phyloP scores from a whole-genome alignment of 2,797 vertebrate species.

The Coreius guichenoti region DNA sequence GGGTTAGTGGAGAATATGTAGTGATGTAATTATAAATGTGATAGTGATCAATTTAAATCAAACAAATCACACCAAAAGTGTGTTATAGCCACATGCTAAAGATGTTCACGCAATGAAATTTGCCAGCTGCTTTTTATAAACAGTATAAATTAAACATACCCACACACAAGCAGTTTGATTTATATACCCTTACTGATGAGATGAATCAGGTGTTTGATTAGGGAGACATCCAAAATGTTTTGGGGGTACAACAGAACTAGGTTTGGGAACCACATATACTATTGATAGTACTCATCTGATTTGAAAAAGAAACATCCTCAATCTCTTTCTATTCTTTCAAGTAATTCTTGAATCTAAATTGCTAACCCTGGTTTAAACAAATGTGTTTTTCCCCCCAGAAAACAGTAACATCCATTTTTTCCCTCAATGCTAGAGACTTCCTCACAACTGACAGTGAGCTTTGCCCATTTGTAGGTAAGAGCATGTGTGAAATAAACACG shows the following conservation, averaged over 20 bases:
- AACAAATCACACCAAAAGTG: not conserved
- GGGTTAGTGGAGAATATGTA: not conserved
- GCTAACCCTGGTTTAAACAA: not conserved
- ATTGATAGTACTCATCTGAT: not conserved
- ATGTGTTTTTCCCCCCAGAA: not conserved
- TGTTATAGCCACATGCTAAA: not conserved
- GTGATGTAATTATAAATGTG: not conserved
- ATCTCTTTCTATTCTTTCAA: not conserved
- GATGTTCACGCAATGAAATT: conserved; percentile 1
- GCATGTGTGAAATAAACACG: not conserved
- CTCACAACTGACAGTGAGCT: not conserved
- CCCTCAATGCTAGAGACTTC: not conserved
- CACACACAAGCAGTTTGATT: not conserved
- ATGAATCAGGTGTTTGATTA: too few species aligned
- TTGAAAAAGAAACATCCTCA: not conserved
- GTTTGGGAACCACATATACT: not conserved
- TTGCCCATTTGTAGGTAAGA: not conserved
- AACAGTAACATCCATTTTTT: not conserved
- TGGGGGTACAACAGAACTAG: not conserved
- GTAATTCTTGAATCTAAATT: not conserved
- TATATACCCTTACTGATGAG: not conserved
- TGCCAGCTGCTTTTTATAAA: not conserved
- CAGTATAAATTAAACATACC: not conserved
- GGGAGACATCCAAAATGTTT: too few species aligned
- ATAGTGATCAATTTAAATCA: not conserved